Evolutionary conservation across 2,797 vertebrate genomes (phyloP), one percentile per base, ranked within the genome.

Genomic region (Tadarida brasiliensis): DNA sequence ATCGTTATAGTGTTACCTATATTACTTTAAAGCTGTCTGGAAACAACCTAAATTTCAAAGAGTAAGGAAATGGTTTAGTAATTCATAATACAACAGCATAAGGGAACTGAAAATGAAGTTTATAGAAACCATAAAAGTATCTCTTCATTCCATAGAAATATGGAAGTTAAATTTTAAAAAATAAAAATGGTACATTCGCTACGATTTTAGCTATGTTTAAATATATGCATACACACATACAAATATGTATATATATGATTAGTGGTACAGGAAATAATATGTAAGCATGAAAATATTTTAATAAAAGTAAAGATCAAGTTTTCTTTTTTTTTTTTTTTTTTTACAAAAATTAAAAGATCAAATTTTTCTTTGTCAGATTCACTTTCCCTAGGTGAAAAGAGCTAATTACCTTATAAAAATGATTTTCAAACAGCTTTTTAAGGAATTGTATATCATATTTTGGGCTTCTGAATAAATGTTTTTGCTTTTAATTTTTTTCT

Each of bases 41-140:
- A 96, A 97, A 95, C 61, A 95, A 92, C 39, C 82, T 89, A 91
- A 95, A 76, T 92, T 94, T 90, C 82, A 92, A 80, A 89, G 24
- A 74, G 26, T 83, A 33, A 56, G 70, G 54, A 92, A 92, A 90
- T 49, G 39, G 68, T 68, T 96, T 91, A 65, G 63, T 78, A 80
- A 91, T 77, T 95, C 65, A 20, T 68, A 85, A 63, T 28, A 67
- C n/a, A 71, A 39, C 6, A 70, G 39, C 44, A 76, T 44, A 9
- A 90, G 7, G 65, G 73, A 96, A 95, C 61, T 85, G n/a, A 93
- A 92, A 94, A 61, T 77, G 19, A 54, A 71, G 7, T 57, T 90
- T 84, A 84, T 11, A 90, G 44, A 89, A 91, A 91, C 39, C 70
- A 44, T 30, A 74, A 84, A 91, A 84, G 19, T 33, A 91, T 63